Conservation (phyloP, 2,797 vertebrate genomes). For the Pseudomugil gertrudae region DNA sequence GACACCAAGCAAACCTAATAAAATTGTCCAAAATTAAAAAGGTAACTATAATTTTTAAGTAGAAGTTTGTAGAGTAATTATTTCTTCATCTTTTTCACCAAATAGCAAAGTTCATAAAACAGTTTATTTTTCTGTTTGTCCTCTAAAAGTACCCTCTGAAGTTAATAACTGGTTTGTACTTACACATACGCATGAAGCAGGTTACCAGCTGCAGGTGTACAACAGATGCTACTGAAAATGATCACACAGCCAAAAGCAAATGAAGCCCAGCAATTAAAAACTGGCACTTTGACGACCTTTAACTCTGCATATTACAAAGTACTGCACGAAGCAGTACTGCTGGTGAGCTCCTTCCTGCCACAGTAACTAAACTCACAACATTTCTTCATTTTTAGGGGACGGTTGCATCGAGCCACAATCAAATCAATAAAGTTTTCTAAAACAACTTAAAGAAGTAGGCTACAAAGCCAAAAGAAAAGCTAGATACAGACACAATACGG, state of each 20-base stretch:
- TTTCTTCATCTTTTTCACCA: too few species aligned
- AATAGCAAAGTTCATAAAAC: not conserved
- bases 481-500: not conserved
- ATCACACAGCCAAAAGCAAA: conserved; percentile 29
- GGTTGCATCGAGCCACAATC: not conserved
- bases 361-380: conserved; percentile 6
- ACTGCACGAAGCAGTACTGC: conserved; percentile 13
- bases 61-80: not conserved
- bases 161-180: conserved; percentile 40
- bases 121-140: conserved; percentile 11
- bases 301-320: conserved; percentile 29
- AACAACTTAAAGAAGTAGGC: not conserved
- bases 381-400: not conserved
- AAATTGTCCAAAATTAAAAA: too few species aligned
- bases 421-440: not conserved
- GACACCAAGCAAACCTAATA: too few species aligned
- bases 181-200: conserved; percentile 36
- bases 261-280: conserved; percentile 49
- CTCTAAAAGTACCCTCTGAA: conserved; percentile 13
- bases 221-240: conserved; percentile 43
- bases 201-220: conserved; percentile 51
- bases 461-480: not conserved
- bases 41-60: too few species aligned
- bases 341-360: not conserved
- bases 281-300: conserved; percentile 23